phyloP scores from a whole-genome alignment of 37 sponge, comb jelly and placozoan species.

The Chondrilla cf. caribensis region DNA sequence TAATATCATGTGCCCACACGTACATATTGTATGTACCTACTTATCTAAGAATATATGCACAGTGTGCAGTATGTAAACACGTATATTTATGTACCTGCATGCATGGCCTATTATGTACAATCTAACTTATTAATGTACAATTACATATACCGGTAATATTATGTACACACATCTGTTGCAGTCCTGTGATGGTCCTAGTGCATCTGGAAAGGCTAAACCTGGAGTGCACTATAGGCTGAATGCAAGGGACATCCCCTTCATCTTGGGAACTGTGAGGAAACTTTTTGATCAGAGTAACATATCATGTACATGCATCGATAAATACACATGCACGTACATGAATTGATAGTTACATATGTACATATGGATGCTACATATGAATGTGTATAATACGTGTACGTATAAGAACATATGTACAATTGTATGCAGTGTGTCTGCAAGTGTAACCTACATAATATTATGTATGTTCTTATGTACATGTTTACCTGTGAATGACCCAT shows the following conservation, averaged over 20 bases:
- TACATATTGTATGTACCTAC: too few species aligned
- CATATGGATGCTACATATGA: not conserved
- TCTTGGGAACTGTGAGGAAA: conserved; percentile 26
- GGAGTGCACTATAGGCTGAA: conserved; percentile 60
- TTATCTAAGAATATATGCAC: too few species aligned
- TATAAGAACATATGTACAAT: too few species aligned
- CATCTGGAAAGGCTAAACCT: conserved; percentile 18
- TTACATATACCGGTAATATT: too few species aligned
- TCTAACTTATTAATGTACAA: not conserved
- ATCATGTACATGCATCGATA: too few species aligned
- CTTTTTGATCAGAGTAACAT: too few species aligned
- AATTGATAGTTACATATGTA: too few species aligned
- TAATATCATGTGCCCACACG: too few species aligned
- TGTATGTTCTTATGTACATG: not conserved
- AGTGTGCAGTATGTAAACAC: too few species aligned
- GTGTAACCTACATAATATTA: not conserved
- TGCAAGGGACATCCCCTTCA: conserved; percentile 69
- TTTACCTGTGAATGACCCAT: too few species aligned
- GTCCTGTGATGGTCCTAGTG: not conserved
- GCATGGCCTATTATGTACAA: not conserved
- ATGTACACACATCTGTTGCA: not conserved
- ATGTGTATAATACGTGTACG: not conserved
- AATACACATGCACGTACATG: too few species aligned
- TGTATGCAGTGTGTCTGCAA: too few species aligned
- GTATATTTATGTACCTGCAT: not conserved